Conservation (phyloP, 2,113 vertebrate species). For the Apteryx mantelli region DNA sequence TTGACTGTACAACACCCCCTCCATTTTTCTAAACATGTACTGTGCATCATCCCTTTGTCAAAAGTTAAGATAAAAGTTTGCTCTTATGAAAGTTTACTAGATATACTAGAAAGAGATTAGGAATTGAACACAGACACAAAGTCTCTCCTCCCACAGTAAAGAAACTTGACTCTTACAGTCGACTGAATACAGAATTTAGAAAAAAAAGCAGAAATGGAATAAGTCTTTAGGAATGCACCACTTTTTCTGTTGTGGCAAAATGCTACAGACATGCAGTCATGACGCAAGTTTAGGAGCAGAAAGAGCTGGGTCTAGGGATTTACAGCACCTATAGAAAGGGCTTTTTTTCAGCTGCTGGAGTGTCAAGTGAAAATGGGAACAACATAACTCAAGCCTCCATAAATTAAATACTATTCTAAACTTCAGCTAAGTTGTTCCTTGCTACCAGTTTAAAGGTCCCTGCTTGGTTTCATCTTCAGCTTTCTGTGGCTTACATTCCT, state of each 20-base stretch:
- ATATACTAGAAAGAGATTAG: background rate
- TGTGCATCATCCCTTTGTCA: background rate
- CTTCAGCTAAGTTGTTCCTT: background rate
- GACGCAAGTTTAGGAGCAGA: background rate
- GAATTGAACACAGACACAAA: background rate
- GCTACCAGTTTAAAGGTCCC: constrained; percentile 53
- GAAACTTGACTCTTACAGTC: background rate
- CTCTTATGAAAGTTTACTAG: background rate
- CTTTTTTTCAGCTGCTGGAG: background rate
- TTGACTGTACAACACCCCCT: background rate
- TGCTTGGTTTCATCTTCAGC: constrained; percentile 46
- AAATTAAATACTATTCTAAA: constrained; percentile 34
- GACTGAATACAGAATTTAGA: background rate
- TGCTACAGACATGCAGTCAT: background rate
- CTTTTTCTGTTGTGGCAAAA: background rate
- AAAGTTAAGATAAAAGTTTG: background rate
- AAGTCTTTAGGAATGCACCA: background rate
- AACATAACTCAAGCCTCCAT: background rate
- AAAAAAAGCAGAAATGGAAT: background rate
- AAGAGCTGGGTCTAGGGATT: background rate
- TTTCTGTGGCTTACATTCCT: constrained; percentile 63
- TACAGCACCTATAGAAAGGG: background rate
- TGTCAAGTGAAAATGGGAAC: background rate
- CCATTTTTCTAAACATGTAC: background rate
- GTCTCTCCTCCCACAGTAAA: background rate